Evolutionary conservation across 2,113 vertebrate species (phyloP), one percentile per base, ranked within the genome.

Genomic region (Anas platyrhynchos): DNA sequence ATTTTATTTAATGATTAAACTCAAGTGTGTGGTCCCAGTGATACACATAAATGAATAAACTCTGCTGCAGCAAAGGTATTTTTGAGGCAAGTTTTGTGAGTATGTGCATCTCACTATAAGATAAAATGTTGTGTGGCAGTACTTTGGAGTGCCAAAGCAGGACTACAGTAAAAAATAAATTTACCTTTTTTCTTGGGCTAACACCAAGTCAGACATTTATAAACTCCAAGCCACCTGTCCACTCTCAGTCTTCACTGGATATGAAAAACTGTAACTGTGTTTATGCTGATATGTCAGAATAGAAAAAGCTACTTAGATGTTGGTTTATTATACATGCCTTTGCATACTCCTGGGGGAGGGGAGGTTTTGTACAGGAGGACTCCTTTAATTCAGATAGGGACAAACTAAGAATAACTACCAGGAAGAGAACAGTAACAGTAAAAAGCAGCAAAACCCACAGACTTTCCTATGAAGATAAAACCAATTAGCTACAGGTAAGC

Each of bases 391-490:
- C 48, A 62, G 25, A 83, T 1, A 3, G 32, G 86, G 29, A 41
- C 65, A 81, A 91, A 86, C 10, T 81, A 38, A 93, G 56, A 88
- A 68, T 54, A 88, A 80, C 21, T 58, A 89, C 31, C 23, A 68
- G 23, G 31, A 83, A 84, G 66, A 90, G 79, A 86, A 77, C 8
- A 65, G 34, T 63, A 88, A 21, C 3, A 69, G 58, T 46, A 65
- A 68, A 88, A 91, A 89, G 9, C 38, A 75, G 13, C 23, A 91
- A 92, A 96, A 55, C 38, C 32, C 73, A 81, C 76, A 84, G 73
- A 62, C 21, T 95, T 96, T 96, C 69, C 68, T 93, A 23, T 54
- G 72, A 90, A 90, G 36, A 76, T 48, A 81, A 89, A 91, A 68
- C 9, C 1, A 2, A 32, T 63, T 77, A 86, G 3, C 68, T 79